Base-by-base conservation (phyloP, 30 jellyfish, hydroid and myxozoan genomes). In the Hydractinia symbiolongicarpus region DNA sequence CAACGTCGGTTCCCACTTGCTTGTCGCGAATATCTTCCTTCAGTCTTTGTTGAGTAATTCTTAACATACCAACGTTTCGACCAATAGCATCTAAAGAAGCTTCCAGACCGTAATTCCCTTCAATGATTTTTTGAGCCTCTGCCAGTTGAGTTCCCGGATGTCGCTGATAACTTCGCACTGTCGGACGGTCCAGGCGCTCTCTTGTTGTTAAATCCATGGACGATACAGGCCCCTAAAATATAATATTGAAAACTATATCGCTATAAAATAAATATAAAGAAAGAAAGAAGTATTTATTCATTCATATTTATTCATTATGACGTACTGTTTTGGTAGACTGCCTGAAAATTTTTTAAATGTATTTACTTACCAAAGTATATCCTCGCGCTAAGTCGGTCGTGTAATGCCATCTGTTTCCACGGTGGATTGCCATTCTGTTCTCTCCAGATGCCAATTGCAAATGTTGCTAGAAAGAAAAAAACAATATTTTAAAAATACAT, bases 321-420 rank as follows among this genome's bases (percentile, higher is more conserved):
- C n/a, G n/a, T n/a, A n/a, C 44, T 0, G 1, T 30, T 16, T 58
- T 58, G 69, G 1, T 58, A 3, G 19, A 0, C 17, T 11, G 19
- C 1, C 15, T 1, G 17, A 13, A 67, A 67, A 15, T 67, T 16
- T 10, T 10, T n/a, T n/a, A n/a, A 11, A 13, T 67, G 21, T 9
- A 5, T 4, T 20, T 53, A 17, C 96, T 81, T 62, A 91, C 98
- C 95, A 86, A 55, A 56, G 96, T 83, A 81, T 86, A 86, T 9
- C 95, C 95, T 50, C 96, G 88, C n/a, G 96, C 95, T 4, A 91
- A 86, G 80, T 86, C 98, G 8, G 98, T 91, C 8, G 96, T 87
- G 66, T 86, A 91, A 49, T 91, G 98, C 96, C 98, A 91, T 71
- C 98, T 68, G 72, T 87, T 88, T 17, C 96, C 98, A 19, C 96